Evolutionary conservation across 2,113 vertebrate species (phyloP).

Genomic region (Illadopsis cleaveri): DNA sequence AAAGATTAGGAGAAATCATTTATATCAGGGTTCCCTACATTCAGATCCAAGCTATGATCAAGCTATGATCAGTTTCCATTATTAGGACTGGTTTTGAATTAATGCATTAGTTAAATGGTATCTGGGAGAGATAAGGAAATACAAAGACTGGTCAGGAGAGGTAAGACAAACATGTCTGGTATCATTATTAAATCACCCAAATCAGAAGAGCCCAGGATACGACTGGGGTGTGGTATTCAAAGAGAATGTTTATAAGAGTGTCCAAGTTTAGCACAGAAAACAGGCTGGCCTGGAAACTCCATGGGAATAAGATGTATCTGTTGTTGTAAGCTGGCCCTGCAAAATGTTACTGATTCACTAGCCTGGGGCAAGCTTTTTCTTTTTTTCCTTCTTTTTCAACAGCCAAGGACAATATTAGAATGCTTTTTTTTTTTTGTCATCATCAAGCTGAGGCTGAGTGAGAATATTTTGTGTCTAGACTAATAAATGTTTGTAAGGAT

Average conservation of each 20-base stretch:
- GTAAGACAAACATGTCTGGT: not conserved
- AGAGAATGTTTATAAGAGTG: not conserved
- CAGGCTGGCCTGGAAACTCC: not conserved
- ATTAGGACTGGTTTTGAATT: not conserved
- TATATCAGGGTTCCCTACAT: not conserved
- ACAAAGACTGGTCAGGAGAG: not conserved
- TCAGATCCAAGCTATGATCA: not conserved
- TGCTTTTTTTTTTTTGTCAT: not conserved
- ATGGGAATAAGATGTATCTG: slow-evolving; percentile 13
- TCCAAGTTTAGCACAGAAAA: slow-evolving; percentile 51
- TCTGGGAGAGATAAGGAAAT: not conserved
- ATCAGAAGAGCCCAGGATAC: not conserved
- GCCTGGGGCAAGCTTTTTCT: slow-evolving; percentile 25
- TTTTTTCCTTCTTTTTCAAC: not conserved
- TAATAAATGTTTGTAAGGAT: slow-evolving; percentile 56
- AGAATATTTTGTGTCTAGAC: slow-evolving; percentile 66
- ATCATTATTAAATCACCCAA: not conserved
- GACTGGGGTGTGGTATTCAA: not conserved
- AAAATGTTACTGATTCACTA: slow-evolving; percentile 51
- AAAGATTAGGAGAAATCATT: not conserved
- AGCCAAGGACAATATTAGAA: slow-evolving; percentile 42
- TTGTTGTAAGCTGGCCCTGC: slow-evolving; percentile 23
- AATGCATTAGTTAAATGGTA: not conserved
- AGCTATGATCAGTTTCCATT: not conserved
- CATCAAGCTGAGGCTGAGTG: not conserved